A percentile compares a stretch with the other conserved stretches of the same genome.
Evolutionary conservation across 2,797 vertebrate species (phyloP).

Genomic region (Pyrocephalus nanus): DNA sequence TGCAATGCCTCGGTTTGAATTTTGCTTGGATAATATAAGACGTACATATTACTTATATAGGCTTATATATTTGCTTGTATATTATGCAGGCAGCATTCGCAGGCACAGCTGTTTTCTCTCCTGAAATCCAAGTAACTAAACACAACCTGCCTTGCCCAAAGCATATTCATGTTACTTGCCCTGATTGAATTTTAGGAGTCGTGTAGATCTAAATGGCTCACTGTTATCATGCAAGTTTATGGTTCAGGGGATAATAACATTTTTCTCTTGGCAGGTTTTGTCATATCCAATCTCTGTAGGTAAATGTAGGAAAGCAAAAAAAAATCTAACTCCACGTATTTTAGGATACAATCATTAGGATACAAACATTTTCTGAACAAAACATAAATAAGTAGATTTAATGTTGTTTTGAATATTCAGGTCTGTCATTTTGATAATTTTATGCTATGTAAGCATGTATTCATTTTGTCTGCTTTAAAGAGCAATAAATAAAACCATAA

Average conservation of each 20-base stretch:
- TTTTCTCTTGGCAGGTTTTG: constrained; percentile 27
- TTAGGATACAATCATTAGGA: not conserved
- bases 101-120: not conserved
- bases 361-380: not conserved
- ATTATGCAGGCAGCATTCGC: not conserved
- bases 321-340: not conserved
- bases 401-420: not conserved
- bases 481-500: not conserved
- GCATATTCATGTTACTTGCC: not conserved
- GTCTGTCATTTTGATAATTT: not conserved
- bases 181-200: not conserved
- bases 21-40: not conserved
- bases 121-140: not conserved
- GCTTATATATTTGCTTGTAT: not conserved
- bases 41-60: not conserved
- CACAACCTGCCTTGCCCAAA: not conserved
- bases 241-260: not conserved
- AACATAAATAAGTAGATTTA: not conserved
- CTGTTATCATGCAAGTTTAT: not conserved
- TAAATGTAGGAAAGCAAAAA: not conserved
- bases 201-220: not conserved
- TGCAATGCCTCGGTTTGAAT: not conserved
- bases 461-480: not conserved
- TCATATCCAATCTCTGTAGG: not conserved
- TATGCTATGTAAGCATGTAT: not conserved